Evolutionary conservation across 2,888 invertebrate species (phyloP).

Genomic region (Sturmia bella): DNA sequence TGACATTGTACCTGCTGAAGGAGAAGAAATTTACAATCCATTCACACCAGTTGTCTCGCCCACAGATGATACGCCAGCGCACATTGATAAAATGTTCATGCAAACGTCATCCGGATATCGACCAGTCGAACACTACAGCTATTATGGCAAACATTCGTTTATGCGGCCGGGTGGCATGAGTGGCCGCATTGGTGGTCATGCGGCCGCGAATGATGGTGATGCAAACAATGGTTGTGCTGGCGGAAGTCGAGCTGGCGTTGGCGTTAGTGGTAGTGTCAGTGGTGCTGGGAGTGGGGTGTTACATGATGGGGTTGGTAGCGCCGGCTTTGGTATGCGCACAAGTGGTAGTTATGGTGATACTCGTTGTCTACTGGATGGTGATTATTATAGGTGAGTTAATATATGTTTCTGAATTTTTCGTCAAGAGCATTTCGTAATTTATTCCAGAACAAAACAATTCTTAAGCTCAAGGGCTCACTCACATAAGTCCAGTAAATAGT

Average conservation of each 20-base stretch:
- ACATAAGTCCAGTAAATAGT: no score
- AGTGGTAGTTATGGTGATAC: constrained; percentile 77
- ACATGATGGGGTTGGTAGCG: constrained; percentile 63
- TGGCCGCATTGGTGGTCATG: constrained; percentile 60
- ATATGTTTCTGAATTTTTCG: no score
- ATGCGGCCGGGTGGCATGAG: constrained; percentile 73
- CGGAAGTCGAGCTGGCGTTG: constrained; percentile 9
- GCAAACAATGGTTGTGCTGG: constrained; percentile 71
- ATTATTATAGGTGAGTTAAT: constrained; percentile 76
- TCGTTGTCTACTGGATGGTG: constrained; percentile 77
- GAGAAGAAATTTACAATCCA: constrained; percentile 82
- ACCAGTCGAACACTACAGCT: constrained; percentile 81
- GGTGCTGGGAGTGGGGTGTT: constrained; percentile 60
- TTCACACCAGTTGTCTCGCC: constrained; percentile 82
- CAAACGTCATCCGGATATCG: constrained; percentile 82
- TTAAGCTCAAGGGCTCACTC: no score
- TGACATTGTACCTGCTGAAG: constrained; percentile 81
- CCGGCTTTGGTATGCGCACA: constrained; percentile 69
- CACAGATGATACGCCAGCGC: constrained; percentile 81
- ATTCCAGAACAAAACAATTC: no score
- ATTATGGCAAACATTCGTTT: constrained; percentile 78
- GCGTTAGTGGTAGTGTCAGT: constrained; percentile 67
- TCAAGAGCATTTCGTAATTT: no score
- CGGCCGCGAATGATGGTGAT: constrained; percentile 47
- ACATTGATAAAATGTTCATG: constrained; percentile 82